Evolutionary conservation across 2,797 vertebrate species (phyloP).

Genomic region (Argyrosomus regius): DNA sequence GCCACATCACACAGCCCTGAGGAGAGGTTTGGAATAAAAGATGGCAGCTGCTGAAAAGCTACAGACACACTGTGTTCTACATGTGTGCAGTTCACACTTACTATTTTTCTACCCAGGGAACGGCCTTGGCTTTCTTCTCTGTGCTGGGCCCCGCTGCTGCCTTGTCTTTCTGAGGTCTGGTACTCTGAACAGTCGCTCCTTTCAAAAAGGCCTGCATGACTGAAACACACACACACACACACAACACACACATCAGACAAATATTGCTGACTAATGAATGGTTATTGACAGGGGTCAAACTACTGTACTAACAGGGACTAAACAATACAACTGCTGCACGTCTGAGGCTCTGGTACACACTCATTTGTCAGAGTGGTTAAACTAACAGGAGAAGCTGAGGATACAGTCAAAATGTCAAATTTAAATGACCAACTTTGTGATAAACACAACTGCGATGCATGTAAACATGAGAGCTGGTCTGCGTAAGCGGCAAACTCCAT

Average conservation of each 20-base stretch:
- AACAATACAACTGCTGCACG: background rate
- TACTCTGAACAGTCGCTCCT: conserved; percentile 83
- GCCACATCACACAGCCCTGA: background rate
- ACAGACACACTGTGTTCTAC: background rate
- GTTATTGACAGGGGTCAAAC: background rate
- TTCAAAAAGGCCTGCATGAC: conserved; percentile 97
- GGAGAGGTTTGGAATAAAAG: too few species aligned
- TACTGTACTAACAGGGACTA: background rate
- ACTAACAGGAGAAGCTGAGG: background rate
- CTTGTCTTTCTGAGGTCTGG: conserved; percentile 88
- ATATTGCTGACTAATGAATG: background rate
- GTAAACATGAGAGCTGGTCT: background rate
- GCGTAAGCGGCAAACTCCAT: background rate
- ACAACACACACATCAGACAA: background rate
- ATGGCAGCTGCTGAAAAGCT: too few species aligned
- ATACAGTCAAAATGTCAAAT: background rate
- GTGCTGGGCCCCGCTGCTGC: conserved; percentile 83
- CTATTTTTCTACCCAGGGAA: conserved; percentile 99
- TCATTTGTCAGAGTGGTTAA: background rate
- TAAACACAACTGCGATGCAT: background rate
- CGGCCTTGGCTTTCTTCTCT: conserved; percentile 88
- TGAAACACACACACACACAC: conserved; percentile 3
- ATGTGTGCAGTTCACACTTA: conserved; percentile 76
- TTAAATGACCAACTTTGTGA: background rate
- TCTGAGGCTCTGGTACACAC: background rate